Evolutionary conservation across 2,113 vertebrate species (phyloP).

Genomic region (Aix galericulata): DNA sequence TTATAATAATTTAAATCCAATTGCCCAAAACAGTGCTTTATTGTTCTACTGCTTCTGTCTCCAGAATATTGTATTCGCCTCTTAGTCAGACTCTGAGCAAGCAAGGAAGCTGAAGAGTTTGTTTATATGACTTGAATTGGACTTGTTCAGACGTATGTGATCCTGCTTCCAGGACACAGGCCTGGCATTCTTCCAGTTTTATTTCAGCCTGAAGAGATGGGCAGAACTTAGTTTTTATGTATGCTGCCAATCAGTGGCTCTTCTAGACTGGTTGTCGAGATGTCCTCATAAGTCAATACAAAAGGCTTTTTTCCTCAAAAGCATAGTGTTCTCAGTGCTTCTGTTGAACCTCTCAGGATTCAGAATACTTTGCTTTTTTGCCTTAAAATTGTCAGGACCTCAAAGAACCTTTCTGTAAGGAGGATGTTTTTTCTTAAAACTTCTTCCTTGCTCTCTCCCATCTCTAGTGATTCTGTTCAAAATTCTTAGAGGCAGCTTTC

Average conservation of each 20-base stretch:
- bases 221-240: neutral
- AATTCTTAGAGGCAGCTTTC: neutral
- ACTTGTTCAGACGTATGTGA: slow-evolving; percentile 8
- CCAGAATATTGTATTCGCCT: neutral
- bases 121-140: neutral
- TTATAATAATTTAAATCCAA: neutral
- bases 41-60: neutral
- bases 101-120: neutral
- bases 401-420: neutral
- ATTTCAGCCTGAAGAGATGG: neutral
- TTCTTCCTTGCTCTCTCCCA: neutral
- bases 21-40: neutral
- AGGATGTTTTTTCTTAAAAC: neutral
- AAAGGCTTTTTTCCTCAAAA: neutral
- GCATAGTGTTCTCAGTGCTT: accelerated
- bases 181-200: neutral
- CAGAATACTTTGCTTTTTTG: neutral
- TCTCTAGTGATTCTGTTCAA: neutral
- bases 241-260: neutral
- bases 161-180: neutral
- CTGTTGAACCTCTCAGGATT: neutral
- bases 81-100: neutral
- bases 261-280: neutral
- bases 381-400: neutral
- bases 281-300: neutral